Evolutionary conservation across 2,113 vertebrate genomes (phyloP).

Genomic region (Cygnus buccinator): DNA sequence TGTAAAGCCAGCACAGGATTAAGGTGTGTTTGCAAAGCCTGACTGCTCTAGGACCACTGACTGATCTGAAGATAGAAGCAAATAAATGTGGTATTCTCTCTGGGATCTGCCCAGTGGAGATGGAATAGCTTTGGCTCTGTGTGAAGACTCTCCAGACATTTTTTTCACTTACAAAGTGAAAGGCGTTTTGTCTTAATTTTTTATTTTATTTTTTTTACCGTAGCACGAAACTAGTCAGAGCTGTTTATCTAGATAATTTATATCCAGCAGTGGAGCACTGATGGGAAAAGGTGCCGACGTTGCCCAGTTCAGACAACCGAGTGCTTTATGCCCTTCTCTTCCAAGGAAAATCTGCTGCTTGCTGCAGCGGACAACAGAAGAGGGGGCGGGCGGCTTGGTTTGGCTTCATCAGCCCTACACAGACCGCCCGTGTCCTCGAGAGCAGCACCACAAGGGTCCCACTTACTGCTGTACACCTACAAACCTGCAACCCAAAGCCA

Average conservation of each 20-base stretch:
- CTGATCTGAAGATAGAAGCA: not conserved
- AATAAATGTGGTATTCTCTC: not conserved
- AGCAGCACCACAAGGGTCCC: not conserved
- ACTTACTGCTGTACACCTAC: not conserved
- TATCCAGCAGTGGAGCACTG: not conserved
- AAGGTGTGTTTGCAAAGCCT: not conserved
- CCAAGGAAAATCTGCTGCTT: not conserved
- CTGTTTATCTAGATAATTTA: not conserved
- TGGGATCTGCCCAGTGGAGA: not conserved
- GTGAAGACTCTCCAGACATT: not conserved
- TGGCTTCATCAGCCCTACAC: accelerated
- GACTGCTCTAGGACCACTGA: not conserved
- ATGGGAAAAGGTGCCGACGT: not conserved
- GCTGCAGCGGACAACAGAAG: not conserved
- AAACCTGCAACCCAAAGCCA: not conserved
- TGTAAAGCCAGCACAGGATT: not conserved
- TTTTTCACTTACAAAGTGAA: not conserved
- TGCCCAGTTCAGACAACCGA: not conserved
- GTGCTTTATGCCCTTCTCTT: not conserved
- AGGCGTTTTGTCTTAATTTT: not conserved
- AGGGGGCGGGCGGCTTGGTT: not conserved
- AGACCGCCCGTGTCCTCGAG: not conserved
- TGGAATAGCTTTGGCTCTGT: not conserved
- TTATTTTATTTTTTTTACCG: not conserved
- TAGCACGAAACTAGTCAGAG: not conserved